A percentile compares a stretch with the other conserved stretches of the same genome.
Evolutionary conservation across 2,888 invertebrate species (phyloP).

Genomic region (Sipha maydis): DNA sequence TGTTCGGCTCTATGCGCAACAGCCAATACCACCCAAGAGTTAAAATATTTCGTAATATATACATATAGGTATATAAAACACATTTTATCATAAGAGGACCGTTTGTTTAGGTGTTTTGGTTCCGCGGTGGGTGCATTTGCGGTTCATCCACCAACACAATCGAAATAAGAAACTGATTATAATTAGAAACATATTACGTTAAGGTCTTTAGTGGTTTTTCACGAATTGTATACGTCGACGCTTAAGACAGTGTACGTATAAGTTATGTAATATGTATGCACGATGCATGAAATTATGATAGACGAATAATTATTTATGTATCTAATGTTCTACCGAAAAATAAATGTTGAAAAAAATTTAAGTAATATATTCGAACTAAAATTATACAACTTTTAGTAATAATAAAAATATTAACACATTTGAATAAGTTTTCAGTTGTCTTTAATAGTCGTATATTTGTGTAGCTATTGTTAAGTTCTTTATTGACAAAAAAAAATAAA

Average conservation of each 20-base stretch:
- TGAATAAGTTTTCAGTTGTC: no score
- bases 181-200: not conserved
- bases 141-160: constrained; percentile 24
- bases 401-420: no score
- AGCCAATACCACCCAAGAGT: constrained; percentile 25
- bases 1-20: not conserved
- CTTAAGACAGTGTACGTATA: not conserved
- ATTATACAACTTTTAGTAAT: no score
- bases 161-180: not conserved
- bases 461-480: no score
- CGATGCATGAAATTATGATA: not conserved
- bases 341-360: not conserved
- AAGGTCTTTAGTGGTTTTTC: constrained; percentile 32
- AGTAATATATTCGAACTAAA: not conserved
- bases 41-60: constrained; percentile 9
- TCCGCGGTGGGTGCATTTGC: constrained; percentile 43
- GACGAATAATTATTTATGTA: not conserved
- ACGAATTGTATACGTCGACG: not conserved
- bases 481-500: no score
- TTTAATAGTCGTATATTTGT: no score
- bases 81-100: not conserved
- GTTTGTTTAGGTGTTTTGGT: constrained; percentile 13
- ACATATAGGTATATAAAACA: not conserved
- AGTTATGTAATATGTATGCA: not conserved
- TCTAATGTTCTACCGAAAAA: not conserved